A percentile compares a stretch with the other conserved stretches of the same genome.
These are phyloP conservation scores for Sternotherus odoratus DNA, from an alignment of 2,797 vertebrate genomes.

Conservation along the genomic window DNA sequence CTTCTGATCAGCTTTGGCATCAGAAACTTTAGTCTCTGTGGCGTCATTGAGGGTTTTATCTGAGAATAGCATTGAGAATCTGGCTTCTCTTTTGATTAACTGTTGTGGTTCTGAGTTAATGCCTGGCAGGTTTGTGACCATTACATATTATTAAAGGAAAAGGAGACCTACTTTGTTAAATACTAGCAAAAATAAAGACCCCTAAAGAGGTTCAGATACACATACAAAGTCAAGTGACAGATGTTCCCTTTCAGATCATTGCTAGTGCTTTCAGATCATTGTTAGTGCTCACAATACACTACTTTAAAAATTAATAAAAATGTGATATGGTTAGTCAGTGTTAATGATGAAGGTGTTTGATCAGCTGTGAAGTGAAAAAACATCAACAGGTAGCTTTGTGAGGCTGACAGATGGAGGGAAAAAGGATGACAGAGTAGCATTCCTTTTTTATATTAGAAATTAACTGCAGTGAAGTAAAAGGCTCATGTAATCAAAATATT, in stretches of 20 bases:
- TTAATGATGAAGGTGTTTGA: slow-evolving; percentile 71
- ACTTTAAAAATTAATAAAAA: slow-evolving; percentile 81
- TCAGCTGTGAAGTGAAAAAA: slow-evolving; percentile 38
- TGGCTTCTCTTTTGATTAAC: neutral
- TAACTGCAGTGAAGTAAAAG: neutral
- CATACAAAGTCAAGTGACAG: slow-evolving; percentile 67
- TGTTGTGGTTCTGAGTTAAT: slow-evolving; percentile 10
- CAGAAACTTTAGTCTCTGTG: slow-evolving; percentile 17
- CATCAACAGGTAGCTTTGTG: slow-evolving; percentile 43
- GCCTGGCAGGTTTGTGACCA: slow-evolving; percentile 16
- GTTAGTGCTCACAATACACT: slow-evolving; percentile 63
- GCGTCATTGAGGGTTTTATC: neutral
- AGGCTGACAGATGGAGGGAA: slow-evolving; percentile 36
- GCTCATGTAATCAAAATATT: neutral
- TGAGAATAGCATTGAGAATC: neutral
- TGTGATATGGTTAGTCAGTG: slow-evolving; percentile 52
- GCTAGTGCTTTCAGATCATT: slow-evolving; percentile 70
- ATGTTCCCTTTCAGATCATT: slow-evolving; percentile 76
- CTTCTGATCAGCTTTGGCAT: neutral
- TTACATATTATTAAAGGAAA: slow-evolving; percentile 59
- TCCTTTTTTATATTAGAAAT: neutral
- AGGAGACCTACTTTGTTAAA: slow-evolving; percentile 42
- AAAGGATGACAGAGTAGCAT: neutral
- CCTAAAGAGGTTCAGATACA: slow-evolving; percentile 56
- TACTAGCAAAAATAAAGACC: slow-evolving; percentile 64